phyloP scores from a whole-genome alignment of 2,888 invertebrate genomes.

The Labia minor region DNA sequence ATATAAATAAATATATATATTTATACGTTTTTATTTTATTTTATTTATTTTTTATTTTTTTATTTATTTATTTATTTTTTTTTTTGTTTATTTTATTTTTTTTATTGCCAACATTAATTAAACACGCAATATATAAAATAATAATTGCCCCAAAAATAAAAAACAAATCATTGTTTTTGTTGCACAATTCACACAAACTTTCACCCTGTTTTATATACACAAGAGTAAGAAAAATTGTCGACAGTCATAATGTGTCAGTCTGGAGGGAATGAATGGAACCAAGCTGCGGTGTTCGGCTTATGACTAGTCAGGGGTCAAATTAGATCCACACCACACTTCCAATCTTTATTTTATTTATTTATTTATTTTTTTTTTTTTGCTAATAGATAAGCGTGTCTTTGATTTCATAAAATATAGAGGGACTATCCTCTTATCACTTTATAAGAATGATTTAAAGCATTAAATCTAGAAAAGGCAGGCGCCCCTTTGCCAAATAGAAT shows the following conservation, averaged over 20 bases:
- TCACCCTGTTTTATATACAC: slow-evolving; percentile 1
- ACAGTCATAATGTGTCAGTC: not conserved
- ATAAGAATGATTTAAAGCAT: not conserved
- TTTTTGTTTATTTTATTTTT: slow-evolving; percentile 21
- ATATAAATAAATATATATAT: too few species aligned
- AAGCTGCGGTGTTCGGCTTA: slow-evolving; percentile 4
- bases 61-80: slow-evolving; percentile 17
- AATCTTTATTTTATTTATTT: not conserved
- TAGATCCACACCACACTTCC: not conserved
- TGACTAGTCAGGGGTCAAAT: slow-evolving; percentile 13
- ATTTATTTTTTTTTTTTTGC: not conserved
- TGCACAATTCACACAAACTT: not conserved
- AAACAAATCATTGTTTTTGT: not conserved
- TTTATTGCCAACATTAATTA: slow-evolving; percentile 28
- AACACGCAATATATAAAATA: slow-evolving; percentile 19
- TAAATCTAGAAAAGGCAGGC: not conserved
- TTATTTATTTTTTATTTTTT: not conserved
- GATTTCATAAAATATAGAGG: slow-evolving; percentile 1
- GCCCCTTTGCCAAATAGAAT: slow-evolving; percentile 7
- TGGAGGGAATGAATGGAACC: slow-evolving; percentile 13
- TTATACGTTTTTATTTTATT: too few species aligned
- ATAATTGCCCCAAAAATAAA: slow-evolving; percentile 13
- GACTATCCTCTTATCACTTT: not conserved
- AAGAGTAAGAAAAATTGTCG: slow-evolving; percentile 3
- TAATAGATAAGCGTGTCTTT: not conserved